A percentile compares a stretch with the other conserved stretches of the same genome.
Conservation (phyloP, 2,888 invertebrate species). For the Hyppa rectilinea region DNA sequence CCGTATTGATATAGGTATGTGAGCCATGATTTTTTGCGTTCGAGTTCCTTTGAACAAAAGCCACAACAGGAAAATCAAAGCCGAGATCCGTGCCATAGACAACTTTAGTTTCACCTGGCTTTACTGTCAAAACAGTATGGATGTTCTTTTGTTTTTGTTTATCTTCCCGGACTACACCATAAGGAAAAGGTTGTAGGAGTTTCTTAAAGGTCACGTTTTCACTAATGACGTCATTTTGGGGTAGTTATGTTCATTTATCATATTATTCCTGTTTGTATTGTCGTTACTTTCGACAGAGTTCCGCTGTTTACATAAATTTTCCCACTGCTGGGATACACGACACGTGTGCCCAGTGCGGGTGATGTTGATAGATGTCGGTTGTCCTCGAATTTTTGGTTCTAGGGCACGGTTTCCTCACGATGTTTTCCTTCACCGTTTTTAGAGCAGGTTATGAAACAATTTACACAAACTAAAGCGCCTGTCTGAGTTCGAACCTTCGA, state of each 20-base stretch:
- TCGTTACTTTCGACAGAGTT: not conserved
- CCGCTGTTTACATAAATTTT: no score
- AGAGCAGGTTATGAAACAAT: no score
- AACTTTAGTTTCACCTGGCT: constrained; percentile 33
- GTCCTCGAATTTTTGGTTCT: no score
- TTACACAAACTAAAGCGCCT: no score
- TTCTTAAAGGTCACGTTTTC: not conserved
- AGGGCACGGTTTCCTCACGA: no score
- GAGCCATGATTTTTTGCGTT: constrained; percentile 12
- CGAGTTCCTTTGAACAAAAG: constrained; percentile 25
- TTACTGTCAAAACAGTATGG: constrained; percentile 36
- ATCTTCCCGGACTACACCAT: constrained; percentile 27
- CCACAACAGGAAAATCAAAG: constrained; percentile 33
- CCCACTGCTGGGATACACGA: no score
- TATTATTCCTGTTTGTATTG: constrained; percentile 12
- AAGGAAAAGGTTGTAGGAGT: constrained; percentile 25
- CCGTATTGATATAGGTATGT: constrained; percentile 15
- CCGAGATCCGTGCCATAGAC: constrained; percentile 22
- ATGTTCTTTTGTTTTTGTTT: constrained; percentile 42
- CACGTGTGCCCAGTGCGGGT: no score
- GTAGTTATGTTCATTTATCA: constrained; percentile 13
- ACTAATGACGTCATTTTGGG: constrained; percentile 22
- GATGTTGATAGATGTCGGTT: no score
- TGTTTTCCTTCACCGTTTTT: no score
- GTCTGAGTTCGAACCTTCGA: no score